Percentiles rank a stretch among this genome's conserved stretches.
phyloP scores from a whole-genome alignment of 2,797 vertebrate species.

The Cossypha polioptera region DNA sequence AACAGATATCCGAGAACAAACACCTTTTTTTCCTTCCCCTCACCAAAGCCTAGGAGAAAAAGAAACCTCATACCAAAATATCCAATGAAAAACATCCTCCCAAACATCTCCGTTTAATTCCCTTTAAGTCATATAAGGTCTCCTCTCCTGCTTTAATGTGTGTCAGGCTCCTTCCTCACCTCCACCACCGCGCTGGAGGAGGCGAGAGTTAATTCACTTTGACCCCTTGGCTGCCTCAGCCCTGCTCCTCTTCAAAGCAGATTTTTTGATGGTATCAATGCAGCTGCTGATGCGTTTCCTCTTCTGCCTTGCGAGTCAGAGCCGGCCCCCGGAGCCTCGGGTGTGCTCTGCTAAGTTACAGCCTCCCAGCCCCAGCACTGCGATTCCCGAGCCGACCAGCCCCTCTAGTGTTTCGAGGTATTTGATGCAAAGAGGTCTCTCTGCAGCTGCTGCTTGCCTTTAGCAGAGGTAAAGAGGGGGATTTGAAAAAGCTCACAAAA shows the following conservation, averaged over 20 bases:
- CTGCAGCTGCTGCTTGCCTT: neutral
- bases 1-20: neutral
- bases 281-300: neutral
- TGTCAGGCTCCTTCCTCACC: neutral
- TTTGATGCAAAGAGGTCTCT: neutral
- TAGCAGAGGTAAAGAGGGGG: neutral
- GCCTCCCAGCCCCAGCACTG: neutral
- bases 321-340: neutral
- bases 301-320: neutral
- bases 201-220: neutral
- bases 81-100: neutral
- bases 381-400: neutral
- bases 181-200: neutral
- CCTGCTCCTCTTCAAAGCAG: neutral
- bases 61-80: neutral
- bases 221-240: neutral
- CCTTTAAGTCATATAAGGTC: neutral
- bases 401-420: slow-evolving; percentile 19
- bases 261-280: slow-evolving; percentile 18
- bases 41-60: neutral
- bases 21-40: neutral
- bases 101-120: neutral
- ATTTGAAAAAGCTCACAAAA: neutral
- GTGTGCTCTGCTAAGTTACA: neutral
- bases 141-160: neutral